A percentile compares a stretch with the other conserved stretches of the same genome.
These are phyloP conservation scores for Calameuta idolon DNA, from an alignment of 2,888 invertebrate genomes.

Conservation along the genomic window DNA sequence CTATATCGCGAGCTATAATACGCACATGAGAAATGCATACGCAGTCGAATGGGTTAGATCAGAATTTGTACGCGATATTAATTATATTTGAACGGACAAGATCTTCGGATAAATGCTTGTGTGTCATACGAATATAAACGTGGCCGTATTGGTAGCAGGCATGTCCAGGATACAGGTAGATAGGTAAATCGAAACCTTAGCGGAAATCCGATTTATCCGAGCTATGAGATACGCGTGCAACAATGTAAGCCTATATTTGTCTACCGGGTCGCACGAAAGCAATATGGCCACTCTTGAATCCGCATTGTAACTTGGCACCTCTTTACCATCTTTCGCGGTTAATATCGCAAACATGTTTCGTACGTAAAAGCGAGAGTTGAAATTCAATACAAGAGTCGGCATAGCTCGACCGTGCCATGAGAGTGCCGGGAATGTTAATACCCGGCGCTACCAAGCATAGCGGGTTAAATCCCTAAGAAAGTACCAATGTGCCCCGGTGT, in stretches of 20 bases:
- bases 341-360: constrained; percentile 8
- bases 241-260: neutral
- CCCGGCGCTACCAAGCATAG: constrained; percentile 1
- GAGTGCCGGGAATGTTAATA: constrained; percentile 5
- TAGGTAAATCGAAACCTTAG: neutral
- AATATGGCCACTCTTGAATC: neutral
- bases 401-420: neutral
- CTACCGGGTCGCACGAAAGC: neutral
- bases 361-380: constrained; percentile 14
- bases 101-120: neutral
- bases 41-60: neutral
- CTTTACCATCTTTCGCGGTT: constrained; percentile 9
- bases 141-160: neutral
- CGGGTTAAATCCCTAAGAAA: neutral
- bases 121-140: neutral
- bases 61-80: neutral
- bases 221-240: neutral
- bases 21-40: neutral
- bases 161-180: neutral
- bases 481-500: neutral
- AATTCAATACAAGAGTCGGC: constrained; percentile 2
- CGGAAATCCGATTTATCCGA: neutral
- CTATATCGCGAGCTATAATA: neutral
- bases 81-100: neutral
- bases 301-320: constrained; percentile 9